Base-by-base conservation (phyloP, 2,888 invertebrate species). In the Ophion slaviceki region DNA sequence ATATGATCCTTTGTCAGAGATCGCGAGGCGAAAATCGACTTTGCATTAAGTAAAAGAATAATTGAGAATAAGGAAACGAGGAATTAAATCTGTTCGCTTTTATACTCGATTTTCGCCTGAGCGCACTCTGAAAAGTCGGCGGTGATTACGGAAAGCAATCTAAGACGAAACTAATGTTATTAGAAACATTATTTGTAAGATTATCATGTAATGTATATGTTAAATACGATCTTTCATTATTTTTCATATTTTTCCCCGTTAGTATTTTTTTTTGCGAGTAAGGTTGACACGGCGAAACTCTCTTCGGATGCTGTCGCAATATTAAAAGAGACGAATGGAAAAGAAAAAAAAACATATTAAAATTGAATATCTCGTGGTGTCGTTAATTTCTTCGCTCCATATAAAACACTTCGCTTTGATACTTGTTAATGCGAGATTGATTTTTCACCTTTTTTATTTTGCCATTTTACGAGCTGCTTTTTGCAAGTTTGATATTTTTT, bases 131-230 rank as follows among this genome's bases (percentile, higher is more conserved):
- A 89, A 86, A 88, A 87, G 88, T 91, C 89, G 90, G 91, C 87
- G 82, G 92, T 93, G 92, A 93, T 92, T 91, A 93, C 87, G 88
- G 92, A 91, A 93, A 93, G 92, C 93, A 93, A 93, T 93, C 92
- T 92, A 92, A 92, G 91, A 92, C 89, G 90, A 92, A 91, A 89
- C 90, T 92, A 92, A 93, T 90, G 91, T 92, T 93, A 93, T 93
- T 93, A 93, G 92, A 92, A 90, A 91, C 92, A 93, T 93, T 91
- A 93, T 92, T 93, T 93, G 88, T 93, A 93, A 93, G 91, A 89
- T 90, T 90, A 90, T 90, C 89, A 89, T 91, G 89, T 91, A 93
- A 89, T 82, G 88, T 87, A 90, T 92, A 91, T 90, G 91, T 93
- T 91, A 91, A 68, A 86, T 67, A 84, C 77, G 67, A 86, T 64